phyloP scores from a whole-genome alignment of 2,113 vertebrate species.

The Rallus limicola region DNA sequence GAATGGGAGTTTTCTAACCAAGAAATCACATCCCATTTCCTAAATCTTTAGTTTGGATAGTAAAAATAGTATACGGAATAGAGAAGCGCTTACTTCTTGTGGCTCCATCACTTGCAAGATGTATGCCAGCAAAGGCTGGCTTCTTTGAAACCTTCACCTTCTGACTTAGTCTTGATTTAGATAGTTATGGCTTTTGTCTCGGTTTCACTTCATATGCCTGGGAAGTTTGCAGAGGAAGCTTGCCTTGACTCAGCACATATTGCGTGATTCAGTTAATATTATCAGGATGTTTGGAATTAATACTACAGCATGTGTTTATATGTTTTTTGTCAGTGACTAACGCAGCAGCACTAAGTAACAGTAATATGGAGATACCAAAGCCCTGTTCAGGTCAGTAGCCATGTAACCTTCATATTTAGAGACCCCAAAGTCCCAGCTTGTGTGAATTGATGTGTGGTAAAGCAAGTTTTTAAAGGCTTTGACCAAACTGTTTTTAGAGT shows the following conservation, averaged over 20 bases:
- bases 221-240: background rate
- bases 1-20: background rate
- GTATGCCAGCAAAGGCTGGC: background rate
- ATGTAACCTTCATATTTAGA: background rate
- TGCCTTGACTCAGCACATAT: background rate
- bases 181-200: background rate
- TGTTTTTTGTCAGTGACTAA: background rate
- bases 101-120: fast-evolving
- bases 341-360: background rate
- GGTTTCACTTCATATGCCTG: background rate
- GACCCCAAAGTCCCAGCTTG: background rate
- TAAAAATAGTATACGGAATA: background rate
- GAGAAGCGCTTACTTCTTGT: background rate
- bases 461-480: background rate
- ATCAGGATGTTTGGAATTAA: background rate
- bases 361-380: background rate
- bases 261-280: background rate
- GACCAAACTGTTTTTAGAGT: background rate
- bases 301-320: background rate
- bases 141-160: background rate
- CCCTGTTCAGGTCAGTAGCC: background rate
- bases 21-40: background rate
- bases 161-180: background rate
- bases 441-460: background rate
- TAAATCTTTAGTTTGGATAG: background rate